Evolutionary conservation across 2,113 vertebrate species (phyloP).

Genomic region (Marmota monax): DNA sequence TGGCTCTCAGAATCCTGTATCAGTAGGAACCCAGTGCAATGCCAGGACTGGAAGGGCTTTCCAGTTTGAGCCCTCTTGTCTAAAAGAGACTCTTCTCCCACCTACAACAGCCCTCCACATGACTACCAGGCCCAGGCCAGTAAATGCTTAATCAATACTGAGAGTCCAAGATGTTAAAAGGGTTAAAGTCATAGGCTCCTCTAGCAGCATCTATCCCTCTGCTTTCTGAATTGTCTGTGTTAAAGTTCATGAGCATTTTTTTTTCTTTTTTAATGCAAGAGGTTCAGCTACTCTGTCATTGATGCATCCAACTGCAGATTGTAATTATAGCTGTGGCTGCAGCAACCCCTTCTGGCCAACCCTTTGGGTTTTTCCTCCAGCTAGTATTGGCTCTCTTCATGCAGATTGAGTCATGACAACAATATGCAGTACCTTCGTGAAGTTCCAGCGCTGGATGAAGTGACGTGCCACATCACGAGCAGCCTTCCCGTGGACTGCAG

Average conservation of each 20-base stretch:
- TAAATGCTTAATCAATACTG: not conserved
- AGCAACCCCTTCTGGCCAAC: not conserved
- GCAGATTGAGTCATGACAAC: no score
- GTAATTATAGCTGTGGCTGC: no score
- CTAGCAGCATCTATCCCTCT: fast-evolving
- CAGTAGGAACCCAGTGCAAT: fast-evolving
- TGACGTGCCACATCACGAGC: constrained; percentile 96
- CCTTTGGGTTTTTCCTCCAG: not conserved
- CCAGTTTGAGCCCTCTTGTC: not conserved
- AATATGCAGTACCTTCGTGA: constrained; percentile 92
- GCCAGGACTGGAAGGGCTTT: not conserved
- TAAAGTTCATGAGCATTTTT: not conserved
- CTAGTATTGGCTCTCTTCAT: not conserved
- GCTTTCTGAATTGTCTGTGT: not conserved
- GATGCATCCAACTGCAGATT: not conserved
- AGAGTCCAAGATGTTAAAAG: not conserved
- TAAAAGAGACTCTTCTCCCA: not conserved
- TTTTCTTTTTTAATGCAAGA: not conserved
- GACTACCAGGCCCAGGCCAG: not conserved
- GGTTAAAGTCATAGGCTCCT: not conserved
- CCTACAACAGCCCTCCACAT: fast-evolving
- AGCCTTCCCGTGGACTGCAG: constrained; percentile 94
- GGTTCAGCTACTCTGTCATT: not conserved
- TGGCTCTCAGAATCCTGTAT: not conserved
- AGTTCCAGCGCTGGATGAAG: constrained; percentile 99